phyloP scores from a whole-genome alignment of 30 jellyfish, hydroid and myxozoan species.

The Mastigias papua region DNA sequence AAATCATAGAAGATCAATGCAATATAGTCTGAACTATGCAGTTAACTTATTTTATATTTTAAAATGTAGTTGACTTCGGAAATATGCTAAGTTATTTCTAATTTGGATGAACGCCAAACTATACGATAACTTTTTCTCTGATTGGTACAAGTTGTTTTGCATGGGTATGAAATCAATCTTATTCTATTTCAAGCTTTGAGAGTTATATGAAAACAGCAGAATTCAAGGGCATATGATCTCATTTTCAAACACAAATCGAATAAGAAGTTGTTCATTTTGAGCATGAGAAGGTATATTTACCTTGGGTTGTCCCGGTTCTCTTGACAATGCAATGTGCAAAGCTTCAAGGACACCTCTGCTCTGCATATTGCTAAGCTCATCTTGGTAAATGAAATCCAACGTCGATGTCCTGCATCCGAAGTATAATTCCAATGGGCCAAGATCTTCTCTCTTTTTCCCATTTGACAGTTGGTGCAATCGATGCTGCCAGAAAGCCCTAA shows the following conservation, averaged over 20 bases:
- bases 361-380: constrained; percentile 57
- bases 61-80: too few relatives aligned
- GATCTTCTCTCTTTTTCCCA: constrained; percentile 37
- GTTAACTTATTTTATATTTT: too few relatives aligned
- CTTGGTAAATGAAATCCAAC: constrained; percentile 74
- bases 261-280: neutral
- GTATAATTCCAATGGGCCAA: constrained; percentile 72
- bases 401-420: constrained; percentile 89
- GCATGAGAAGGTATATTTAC: constrained; percentile 27
- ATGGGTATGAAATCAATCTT: too few relatives aligned
- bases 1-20: neutral
- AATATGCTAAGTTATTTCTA: too few relatives aligned
- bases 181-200: too few relatives aligned
- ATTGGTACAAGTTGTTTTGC: too few relatives aligned
- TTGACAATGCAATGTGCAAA: constrained; percentile 75
- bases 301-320: constrained; percentile 87
- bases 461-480: constrained; percentile 48
- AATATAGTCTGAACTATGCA: neutral
- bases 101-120: too few relatives aligned
- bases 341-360: constrained; percentile 65
- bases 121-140: too few relatives aligned
- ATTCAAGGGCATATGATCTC: neutral
- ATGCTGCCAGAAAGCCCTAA: constrained; percentile 91
- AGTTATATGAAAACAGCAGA: too few relatives aligned
- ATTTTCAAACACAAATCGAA: neutral